A percentile compares a stretch with the other conserved stretches of the same genome.
Conservation (phyloP, 2,113 vertebrate species). For the Bungarus multicinctus region DNA sequence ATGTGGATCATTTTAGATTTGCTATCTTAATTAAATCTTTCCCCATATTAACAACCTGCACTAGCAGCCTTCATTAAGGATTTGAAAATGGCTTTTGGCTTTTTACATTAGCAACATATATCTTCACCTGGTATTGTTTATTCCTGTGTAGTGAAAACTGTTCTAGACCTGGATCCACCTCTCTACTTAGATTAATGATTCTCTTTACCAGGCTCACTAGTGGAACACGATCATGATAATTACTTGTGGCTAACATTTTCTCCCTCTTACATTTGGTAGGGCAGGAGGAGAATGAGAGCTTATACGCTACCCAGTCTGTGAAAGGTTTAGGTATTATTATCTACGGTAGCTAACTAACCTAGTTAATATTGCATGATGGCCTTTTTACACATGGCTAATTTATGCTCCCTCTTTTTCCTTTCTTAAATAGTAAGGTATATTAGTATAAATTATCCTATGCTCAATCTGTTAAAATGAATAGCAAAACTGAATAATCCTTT, state of each 20-base stretch:
- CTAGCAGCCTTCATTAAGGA: accelerated
- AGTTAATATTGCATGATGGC: not conserved
- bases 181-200: constrained; percentile 33
- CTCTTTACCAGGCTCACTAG: constrained; percentile 11
- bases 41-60: accelerated
- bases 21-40: not conserved
- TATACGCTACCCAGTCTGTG: constrained; percentile 7
- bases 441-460: not conserved
- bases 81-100: not conserved
- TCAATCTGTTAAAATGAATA: not conserved
- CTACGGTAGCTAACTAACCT: not conserved
- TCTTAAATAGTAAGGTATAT: not conserved
- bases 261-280: constrained; percentile 27
- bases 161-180: not conserved
- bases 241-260: not conserved
- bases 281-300: not conserved
- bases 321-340: constrained; percentile 16
- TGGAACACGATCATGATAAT: not conserved
- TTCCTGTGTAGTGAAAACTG: not conserved
- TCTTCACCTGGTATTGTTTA: not conserved
- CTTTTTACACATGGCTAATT: accelerated
- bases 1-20: not conserved
- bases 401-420: not conserved
- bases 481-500: not conserved
- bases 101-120: not conserved